Conservation (phyloP, 2,113 vertebrate genomes). For the Hippocampus mohnikei region DNA sequence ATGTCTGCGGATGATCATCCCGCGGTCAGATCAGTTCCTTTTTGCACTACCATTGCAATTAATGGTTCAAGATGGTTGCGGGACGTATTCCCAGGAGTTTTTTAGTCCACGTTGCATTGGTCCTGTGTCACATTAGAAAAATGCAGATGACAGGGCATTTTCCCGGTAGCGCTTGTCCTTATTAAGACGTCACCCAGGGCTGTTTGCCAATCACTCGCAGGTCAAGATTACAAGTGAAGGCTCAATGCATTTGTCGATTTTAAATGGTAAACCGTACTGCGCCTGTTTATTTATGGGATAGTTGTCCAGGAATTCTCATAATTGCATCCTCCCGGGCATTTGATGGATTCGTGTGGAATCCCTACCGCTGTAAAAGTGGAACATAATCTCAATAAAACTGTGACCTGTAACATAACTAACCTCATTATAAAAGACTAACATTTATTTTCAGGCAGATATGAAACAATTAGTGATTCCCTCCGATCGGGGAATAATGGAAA, state of each 20-base stretch:
- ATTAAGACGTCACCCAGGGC: neutral
- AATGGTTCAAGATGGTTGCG: neutral
- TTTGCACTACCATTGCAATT: neutral
- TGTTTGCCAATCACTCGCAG: neutral
- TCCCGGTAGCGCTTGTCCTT: neutral
- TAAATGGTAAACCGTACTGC: neutral
- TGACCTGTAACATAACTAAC: neutral
- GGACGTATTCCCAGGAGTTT: neutral
- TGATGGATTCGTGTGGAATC: neutral
- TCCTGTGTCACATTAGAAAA: neutral
- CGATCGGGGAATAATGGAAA: neutral
- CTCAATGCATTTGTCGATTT: neutral
- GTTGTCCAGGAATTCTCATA: neutral
- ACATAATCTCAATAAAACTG: neutral
- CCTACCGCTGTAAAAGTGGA: neutral
- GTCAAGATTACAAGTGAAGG: neutral
- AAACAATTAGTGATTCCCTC: neutral
- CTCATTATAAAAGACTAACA: neutral
- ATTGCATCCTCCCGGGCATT: neutral
- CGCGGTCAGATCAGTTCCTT: conserved; percentile 6
- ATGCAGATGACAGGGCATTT: neutral
- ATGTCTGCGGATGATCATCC: conserved; percentile 9
- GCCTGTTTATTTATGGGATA: neutral
- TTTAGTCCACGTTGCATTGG: neutral
- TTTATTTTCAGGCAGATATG: neutral